Evolutionary conservation across 1,140 invertebrate genomes (phyloP), one percentile per base, ranked within the genome.

Genomic region (Formica selysi): DNA sequence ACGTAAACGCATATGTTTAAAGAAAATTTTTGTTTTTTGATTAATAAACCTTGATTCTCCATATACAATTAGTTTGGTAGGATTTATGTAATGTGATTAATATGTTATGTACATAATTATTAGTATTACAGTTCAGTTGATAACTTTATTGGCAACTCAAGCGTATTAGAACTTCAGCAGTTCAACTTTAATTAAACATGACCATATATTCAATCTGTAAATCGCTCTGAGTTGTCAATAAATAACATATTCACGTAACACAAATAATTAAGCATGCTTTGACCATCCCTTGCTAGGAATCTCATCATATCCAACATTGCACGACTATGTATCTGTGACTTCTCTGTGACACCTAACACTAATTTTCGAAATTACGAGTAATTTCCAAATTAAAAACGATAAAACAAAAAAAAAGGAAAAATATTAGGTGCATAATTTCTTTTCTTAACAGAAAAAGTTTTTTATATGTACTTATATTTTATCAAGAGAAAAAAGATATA

Each of bases 261-360:
- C 32, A 74, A 74, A 57, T 59, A 74, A 74, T 74, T 74, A 74
- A 74, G n/a, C 11, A 19, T n/a, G 29, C n/a, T 73, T 73, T 73
- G 29, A 22, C 32, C n/a, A n/a, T 73, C 29, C 70, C 51, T 71
- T 71, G 11, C 11, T 54, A 51, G 11, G 1, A 74, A 57, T 59
- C 51, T 74, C 29, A 54, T 73, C 29, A 1, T 74, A 10, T 22
- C 2, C 10, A 3, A 51, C 8, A 32, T 73, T 19, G n/a, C 4
- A 16, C 0, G 6, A 2, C 5, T 74, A 36, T 51, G 16, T 51
- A 51, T 51, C 13, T 48, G 41, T 54, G n/a, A 22, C 29, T 73
- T 36, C 10, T 73, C 29, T 51, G 13, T 51, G 16, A 51, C 16
- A 51, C 36, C 51, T 73, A 73, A 16, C 3, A 36, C 10, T 57